phyloP scores from a whole-genome alignment of 1,140 invertebrate genomes.

The Drosophila rufa region DNA sequence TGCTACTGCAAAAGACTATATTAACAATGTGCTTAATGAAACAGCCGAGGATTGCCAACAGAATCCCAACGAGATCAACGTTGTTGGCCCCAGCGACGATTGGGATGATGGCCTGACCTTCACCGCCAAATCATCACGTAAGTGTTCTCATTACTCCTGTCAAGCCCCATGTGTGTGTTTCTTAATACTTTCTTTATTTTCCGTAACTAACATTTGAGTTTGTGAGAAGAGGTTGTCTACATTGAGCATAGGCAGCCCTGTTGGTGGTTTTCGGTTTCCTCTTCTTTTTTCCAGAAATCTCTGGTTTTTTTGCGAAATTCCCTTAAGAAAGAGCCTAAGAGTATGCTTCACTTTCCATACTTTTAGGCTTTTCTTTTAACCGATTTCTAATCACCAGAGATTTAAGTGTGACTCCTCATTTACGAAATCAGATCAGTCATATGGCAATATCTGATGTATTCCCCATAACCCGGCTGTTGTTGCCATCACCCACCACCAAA shows the following conservation, averaged over 20 bases:
- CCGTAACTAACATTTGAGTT: conserved; percentile 40
- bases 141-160: conserved; percentile 85
- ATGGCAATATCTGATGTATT: conserved; percentile 57
- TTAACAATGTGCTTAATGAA: conserved; percentile 92
- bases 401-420: conserved; percentile 11
- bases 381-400: not conserved
- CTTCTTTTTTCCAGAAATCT: conserved; percentile 5
- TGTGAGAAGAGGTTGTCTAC: conserved; percentile 21
- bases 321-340: no score
- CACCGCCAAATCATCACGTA: conserved; percentile 93
- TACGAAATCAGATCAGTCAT: conserved; percentile 59
- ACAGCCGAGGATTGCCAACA: conserved; percentile 87
- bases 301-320: not conserved
- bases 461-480: conserved; percentile 20
- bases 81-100: conserved; percentile 87
- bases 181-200: conserved; percentile 20
- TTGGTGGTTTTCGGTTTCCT: conserved; percentile 21
- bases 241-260: conserved; percentile 31
- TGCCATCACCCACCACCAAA: conserved; percentile 17
- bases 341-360: no score
- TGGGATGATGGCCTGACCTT: conserved; percentile 95
- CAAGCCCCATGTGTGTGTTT: conserved; percentile 9
- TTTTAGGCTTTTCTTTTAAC: not conserved
- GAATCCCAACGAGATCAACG: conserved; percentile 82
- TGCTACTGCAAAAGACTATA: conserved; percentile 88